Base-by-base conservation (phyloP, 1,140 invertebrate genomes). In the Ceratitis capitata region DNA sequence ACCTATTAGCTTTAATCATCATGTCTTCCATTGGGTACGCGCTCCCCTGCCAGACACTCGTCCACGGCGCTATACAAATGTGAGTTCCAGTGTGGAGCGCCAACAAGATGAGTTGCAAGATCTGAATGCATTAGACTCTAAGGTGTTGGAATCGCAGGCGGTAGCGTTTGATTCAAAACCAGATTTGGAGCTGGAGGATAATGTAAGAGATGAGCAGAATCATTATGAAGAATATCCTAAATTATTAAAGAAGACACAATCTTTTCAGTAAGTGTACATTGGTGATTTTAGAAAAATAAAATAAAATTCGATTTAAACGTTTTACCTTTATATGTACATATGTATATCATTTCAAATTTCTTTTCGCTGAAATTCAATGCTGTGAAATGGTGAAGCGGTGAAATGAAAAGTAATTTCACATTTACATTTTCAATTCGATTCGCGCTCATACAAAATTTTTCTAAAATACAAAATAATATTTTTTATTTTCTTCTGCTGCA, bases 221-320 rank as follows among this genome's bases (percentile, higher is more conserved):
- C 23, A 26, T n/a, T n/a, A n/a, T 49, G 42, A 14, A 82, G 42
- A 26, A 12, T 23, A 82, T 5, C 47, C 78, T 9, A 49, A 9
- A 53, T 0, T 51, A 58, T 26, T 51, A 3, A 88, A 90, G 85
- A 87, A 89, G 47, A 84, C 86, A 4, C 89, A 88, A 51, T 90
- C 88, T 19, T 90, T 86, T 88, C 89, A 90, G 89, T 89, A 86
- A 89, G 89, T 32, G 0, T 84, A 23, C 2, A 32, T 14, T 23
- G 32, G n/a, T 32, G 16, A 32, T 32, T 7, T 19, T n/a, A 82
- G 23, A 47, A 35, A 16, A 14, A 82, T 1, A n/a, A n/a, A n/a
- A n/a, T n/a, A n/a, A n/a, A n/a, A n/a, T n/a, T n/a, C n/a, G n/a
- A n/a, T n/a, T n/a, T n/a, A n/a, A n/a, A n/a, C n/a, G n/a, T n/a